phyloP scores from a whole-genome alignment of 2,797 vertebrate species.

The Neoniphon sammara region DNA sequence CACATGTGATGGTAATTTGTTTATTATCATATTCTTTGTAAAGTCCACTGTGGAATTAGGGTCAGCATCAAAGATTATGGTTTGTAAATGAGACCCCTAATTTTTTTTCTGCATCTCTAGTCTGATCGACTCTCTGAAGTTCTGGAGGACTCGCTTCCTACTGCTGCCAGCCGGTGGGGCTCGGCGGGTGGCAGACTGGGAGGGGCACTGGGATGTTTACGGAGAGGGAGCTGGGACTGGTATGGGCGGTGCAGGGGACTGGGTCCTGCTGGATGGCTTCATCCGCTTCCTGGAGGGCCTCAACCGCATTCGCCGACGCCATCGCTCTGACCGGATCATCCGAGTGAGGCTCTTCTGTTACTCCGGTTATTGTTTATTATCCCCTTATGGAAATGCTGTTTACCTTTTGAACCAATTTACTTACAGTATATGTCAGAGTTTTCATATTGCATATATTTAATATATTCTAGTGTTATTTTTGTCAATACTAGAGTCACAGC shows the following conservation, averaged over 20 bases:
- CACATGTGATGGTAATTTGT: too few relatives aligned
- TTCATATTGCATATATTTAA: not conserved
- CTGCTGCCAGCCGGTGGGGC: slow-evolving; percentile 94
- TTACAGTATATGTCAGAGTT: too few relatives aligned
- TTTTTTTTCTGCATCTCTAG: slow-evolving; percentile 68
- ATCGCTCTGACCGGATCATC: slow-evolving; percentile 95
- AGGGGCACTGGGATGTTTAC: slow-evolving; percentile 93
- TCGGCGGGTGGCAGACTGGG: slow-evolving; percentile 91
- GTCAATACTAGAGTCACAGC: not conserved
- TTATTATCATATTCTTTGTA: too few relatives aligned
- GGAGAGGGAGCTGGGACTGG: slow-evolving; percentile 87
- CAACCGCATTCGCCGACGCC: slow-evolving; percentile 95
- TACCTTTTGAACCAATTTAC: too few relatives aligned
- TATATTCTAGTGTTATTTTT: not conserved
- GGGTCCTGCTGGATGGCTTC: slow-evolving; percentile 93
- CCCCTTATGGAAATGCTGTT: too few relatives aligned
- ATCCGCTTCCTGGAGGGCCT: slow-evolving; percentile 96
- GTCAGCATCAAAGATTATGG: too few relatives aligned
- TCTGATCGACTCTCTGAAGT: slow-evolving; percentile 96
- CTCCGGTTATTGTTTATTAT: too few relatives aligned
- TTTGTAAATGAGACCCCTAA: too few relatives aligned
- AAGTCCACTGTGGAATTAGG: not conserved
- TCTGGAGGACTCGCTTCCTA: slow-evolving; percentile 97
- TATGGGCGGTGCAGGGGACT: slow-evolving; percentile 82
- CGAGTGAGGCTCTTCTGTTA: slow-evolving; percentile 84